phyloP scores from a whole-genome alignment of 2,113 vertebrate species.

The Elaphurus davidianus region DNA sequence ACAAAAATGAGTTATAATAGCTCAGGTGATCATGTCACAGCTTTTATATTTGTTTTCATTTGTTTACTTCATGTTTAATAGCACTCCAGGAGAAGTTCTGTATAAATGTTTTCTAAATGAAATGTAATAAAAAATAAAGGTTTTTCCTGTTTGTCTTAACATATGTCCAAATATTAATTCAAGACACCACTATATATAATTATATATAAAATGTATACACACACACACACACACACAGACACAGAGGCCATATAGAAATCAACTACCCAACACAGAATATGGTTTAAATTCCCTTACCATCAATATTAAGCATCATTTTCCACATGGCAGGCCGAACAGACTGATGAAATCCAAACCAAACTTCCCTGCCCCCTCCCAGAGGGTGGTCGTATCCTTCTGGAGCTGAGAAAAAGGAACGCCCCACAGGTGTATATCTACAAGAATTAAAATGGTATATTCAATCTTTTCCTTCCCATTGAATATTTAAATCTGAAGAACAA shows the following conservation, averaged over 20 bases:
- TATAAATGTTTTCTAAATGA: neutral
- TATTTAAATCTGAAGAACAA: neutral
- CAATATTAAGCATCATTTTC: slow-evolving; percentile 99
- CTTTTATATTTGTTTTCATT: slow-evolving; percentile 18
- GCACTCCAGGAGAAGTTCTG: neutral
- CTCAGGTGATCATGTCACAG: neutral
- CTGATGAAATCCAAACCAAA: slow-evolving; percentile 99
- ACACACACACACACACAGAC: neutral
- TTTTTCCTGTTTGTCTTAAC: slow-evolving; percentile 24
- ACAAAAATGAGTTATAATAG: slow-evolving; percentile 32
- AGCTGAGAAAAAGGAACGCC: slow-evolving; percentile 99
- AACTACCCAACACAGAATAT: slow-evolving; percentile 16
- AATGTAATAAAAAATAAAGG: slow-evolving; percentile 37
- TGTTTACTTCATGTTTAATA: slow-evolving; percentile 3
- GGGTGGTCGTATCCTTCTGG: slow-evolving; percentile 99
- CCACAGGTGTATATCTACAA: slow-evolving; percentile 96
- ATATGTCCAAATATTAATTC: slow-evolving; percentile 25
- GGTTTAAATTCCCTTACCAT: slow-evolving; percentile 86
- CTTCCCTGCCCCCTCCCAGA: slow-evolving; percentile 96
- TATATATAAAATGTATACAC: neutral
- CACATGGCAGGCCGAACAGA: slow-evolving; percentile 99
- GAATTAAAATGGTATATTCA: slow-evolving; percentile 22
- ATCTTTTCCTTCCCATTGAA: neutral
- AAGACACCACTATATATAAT: neutral
- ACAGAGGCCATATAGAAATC: neutral